Conservation (phyloP, 2,888 invertebrate species). For the Rugalucina vietnamica region DNA sequence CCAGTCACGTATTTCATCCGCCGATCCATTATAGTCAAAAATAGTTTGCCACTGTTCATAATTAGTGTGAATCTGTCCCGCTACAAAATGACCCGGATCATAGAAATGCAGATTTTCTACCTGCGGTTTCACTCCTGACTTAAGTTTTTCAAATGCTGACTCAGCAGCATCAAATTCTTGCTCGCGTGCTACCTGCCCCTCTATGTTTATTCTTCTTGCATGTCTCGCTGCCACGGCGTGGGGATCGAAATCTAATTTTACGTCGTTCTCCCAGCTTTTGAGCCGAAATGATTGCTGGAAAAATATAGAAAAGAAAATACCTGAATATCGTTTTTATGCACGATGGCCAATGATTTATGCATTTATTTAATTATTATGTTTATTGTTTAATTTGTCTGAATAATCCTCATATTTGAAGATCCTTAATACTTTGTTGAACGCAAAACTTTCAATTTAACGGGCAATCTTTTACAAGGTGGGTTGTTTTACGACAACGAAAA, state of each 20-base stretch:
- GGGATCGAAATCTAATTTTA: background rate
- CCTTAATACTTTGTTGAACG: background rate
- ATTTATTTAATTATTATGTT: background rate
- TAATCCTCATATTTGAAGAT: background rate
- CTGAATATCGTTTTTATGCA: background rate
- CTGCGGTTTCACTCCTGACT: background rate
- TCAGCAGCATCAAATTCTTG: background rate
- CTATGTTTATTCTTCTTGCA: background rate
- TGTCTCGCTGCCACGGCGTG: background rate
- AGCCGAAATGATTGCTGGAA: background rate
- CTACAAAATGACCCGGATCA: background rate
- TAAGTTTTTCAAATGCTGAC: background rate
- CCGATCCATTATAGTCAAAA: background rate
- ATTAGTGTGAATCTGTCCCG: background rate
- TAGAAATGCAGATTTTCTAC: background rate
- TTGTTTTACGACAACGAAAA: background rate
- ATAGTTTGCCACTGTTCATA: background rate
- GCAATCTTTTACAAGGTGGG: background rate
- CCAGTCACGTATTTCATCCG: background rate
- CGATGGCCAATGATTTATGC: background rate
- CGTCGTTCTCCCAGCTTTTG: background rate
- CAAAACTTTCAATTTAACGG: background rate
- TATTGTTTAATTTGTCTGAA: background rate
- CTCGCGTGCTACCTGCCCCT: background rate
- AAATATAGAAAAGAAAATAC: background rate